phyloP scores from a whole-genome alignment of 2,797 vertebrate species.

The Synanceia verrucosa region DNA sequence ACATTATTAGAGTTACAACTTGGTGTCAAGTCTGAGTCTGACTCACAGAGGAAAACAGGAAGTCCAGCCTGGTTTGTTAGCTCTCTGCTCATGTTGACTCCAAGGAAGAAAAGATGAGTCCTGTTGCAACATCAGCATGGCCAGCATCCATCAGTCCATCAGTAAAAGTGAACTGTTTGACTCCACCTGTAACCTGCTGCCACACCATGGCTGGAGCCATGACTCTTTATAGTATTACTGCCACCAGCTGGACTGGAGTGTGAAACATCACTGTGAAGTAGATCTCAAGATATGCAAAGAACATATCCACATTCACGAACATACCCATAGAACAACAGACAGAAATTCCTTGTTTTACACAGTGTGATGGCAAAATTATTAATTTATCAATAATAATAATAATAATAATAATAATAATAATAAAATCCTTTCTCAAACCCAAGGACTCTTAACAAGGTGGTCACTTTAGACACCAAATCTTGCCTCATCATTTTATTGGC shows the following conservation, averaged over 20 bases:
- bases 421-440: too few species aligned
- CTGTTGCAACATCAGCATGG: too few species aligned
- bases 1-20: neutral
- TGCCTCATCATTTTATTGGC: conserved; percentile 14
- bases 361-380: neutral
- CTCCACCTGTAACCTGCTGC: too few species aligned
- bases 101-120: too few species aligned
- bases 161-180: neutral
- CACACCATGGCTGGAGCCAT: too few species aligned
- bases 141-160: neutral
- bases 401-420: too few species aligned
- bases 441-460: too few species aligned
- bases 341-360: neutral
- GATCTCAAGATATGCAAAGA: neutral
- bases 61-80: neutral
- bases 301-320: neutral
- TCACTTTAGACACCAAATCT: neutral
- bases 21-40: neutral
- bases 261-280: neutral
- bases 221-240: too few species aligned
- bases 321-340: neutral
- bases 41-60: neutral
- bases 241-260: neutral
- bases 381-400: too few species aligned
- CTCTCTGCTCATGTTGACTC: too few species aligned